Conservation (phyloP, 2,113 vertebrate genomes). For the Pionites leucogaster region DNA sequence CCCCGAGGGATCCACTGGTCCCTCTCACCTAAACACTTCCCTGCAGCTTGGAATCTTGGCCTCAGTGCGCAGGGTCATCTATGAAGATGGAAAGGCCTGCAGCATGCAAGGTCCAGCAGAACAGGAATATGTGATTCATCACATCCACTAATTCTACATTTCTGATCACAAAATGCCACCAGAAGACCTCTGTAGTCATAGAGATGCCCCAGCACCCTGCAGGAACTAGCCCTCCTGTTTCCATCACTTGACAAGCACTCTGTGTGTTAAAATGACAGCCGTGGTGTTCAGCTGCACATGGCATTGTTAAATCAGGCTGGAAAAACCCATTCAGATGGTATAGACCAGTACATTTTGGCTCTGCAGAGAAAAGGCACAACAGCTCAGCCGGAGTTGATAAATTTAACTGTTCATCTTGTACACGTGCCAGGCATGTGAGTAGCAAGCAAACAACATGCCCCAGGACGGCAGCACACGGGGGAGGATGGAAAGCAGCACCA, state of each 20-base stretch:
- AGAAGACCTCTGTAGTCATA: not conserved
- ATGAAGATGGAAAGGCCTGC: not conserved
- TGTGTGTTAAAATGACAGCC: not conserved
- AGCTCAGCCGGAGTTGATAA: not conserved
- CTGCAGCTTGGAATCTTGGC: not conserved
- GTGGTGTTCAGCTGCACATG: not conserved
- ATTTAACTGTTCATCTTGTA: not conserved
- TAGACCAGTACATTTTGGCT: not conserved
- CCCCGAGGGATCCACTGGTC: not conserved
- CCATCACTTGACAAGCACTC: not conserved
- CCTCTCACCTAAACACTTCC: not conserved
- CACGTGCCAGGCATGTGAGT: not conserved
- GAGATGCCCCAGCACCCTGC: not conserved
- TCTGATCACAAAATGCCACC: too few species aligned
- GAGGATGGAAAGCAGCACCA: fast-evolving
- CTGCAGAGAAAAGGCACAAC: not conserved
- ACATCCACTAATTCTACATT: fast-evolving
- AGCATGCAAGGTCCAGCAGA: not conserved
- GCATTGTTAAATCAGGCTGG: not conserved
- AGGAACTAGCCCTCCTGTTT: not conserved
- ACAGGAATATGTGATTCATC: fast-evolving
- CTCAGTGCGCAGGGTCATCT: fast-evolving
- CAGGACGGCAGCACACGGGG: fast-evolving
- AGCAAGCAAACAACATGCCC: not conserved
- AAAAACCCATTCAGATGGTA: not conserved